phyloP scores from a whole-genome alignment of 1,140 invertebrate species.

The Drosophila santomea region DNA sequence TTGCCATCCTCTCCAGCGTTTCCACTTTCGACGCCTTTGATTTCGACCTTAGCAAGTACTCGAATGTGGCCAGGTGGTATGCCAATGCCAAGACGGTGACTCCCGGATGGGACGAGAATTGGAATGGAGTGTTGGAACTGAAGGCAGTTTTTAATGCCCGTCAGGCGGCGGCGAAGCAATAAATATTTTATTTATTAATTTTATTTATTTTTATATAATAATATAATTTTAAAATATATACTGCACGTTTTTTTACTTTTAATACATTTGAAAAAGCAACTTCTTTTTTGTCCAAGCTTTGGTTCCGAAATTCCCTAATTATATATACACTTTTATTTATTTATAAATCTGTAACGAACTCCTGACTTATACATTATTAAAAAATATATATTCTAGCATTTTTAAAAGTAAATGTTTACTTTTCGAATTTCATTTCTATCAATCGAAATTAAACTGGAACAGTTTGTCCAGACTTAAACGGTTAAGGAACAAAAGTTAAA shows the following conservation, averaged over 20 bases:
- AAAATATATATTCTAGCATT: no score
- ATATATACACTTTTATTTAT: no score
- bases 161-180: not conserved
- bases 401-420: no score
- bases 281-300: no score
- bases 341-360: no score
- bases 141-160: conserved; percentile 6
- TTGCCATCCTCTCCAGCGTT: conserved; percentile 87
- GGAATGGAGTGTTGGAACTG: conserved; percentile 82
- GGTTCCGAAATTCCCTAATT: not conserved
- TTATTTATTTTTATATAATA: not conserved
- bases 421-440: no score
- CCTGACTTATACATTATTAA: no score
- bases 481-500: not conserved
- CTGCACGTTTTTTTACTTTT: not conserved
- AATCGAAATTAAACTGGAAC: not conserved
- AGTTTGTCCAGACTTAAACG: not conserved
- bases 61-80: conserved; percentile 89
- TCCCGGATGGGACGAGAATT: conserved; percentile 90
- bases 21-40: conserved; percentile 88
- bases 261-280: no score
- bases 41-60: conserved; percentile 88
- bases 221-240: not conserved
- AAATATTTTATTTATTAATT: not conserved
- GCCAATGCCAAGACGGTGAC: conserved; percentile 88